phyloP scores from a whole-genome alignment of 2,888 invertebrate genomes.

The Shargacucullia verbasci region DNA sequence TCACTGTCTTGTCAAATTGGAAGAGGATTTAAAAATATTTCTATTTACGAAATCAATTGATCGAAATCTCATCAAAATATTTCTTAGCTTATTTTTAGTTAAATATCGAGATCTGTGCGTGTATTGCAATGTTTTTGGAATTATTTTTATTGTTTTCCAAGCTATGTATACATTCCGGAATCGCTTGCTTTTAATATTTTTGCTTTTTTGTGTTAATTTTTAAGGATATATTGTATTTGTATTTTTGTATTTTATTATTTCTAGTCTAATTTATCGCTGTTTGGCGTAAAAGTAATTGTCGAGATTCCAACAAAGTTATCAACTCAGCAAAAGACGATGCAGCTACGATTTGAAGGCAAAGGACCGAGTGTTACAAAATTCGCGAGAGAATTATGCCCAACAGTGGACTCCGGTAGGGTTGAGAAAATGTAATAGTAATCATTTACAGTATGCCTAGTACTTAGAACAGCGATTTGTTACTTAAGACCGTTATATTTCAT shows the following conservation, averaged over 20 bases:
- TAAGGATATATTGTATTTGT: slow-evolving; percentile 28
- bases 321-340: no score
- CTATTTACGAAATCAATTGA: no score
- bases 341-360: no score
- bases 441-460: no score
- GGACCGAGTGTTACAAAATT: no score
- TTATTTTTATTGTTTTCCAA: slow-evolving; percentile 10
- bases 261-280: slow-evolving; percentile 28
- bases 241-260: slow-evolving; percentile 39
- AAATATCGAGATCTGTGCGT: slow-evolving; percentile 37
- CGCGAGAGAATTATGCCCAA: no score
- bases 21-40: no score
- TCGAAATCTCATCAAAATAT: slow-evolving; percentile 20
- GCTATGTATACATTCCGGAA: slow-evolving; percentile 50
- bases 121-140: slow-evolving; percentile 34
- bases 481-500: slow-evolving; percentile 12
- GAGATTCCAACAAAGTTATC: no score
- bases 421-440: no score
- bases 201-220: slow-evolving; percentile 25
- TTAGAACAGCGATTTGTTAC: neutral
- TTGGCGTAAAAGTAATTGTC: slow-evolving; percentile 3
- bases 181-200: slow-evolving; percentile 42
- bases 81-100: slow-evolving; percentile 24
- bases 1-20: neutral
- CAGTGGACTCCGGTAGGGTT: no score